Percentiles rank a stretch among this genome's conserved stretches.
phyloP scores from a whole-genome alignment of 2,113 vertebrate species.

The Donacobius atricapilla region DNA sequence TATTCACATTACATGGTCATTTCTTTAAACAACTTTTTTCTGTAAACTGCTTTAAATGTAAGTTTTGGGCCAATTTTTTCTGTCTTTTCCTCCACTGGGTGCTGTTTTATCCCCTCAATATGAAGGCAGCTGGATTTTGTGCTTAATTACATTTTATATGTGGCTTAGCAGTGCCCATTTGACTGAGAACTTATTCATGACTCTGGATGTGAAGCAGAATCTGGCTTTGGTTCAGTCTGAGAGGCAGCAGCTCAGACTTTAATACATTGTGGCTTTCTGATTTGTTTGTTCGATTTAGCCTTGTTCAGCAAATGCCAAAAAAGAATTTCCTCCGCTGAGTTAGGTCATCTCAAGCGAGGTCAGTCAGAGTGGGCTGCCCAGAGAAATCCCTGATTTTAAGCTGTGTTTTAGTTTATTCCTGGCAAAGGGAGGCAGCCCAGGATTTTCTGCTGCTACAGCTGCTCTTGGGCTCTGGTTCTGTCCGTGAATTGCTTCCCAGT shows the following conservation, averaged over 20 bases:
- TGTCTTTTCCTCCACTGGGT: background rate
- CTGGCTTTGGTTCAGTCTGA: background rate
- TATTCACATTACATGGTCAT: background rate
- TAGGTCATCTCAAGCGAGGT: background rate
- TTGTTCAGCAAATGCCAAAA: background rate
- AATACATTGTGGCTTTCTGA: background rate
- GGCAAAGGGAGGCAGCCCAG: background rate
- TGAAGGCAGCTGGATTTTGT: background rate
- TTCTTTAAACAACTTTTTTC: background rate
- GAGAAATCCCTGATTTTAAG: background rate
- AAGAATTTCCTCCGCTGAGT: background rate
- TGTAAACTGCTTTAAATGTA: background rate
- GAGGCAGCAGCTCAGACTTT: background rate
- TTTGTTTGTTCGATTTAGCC: background rate
- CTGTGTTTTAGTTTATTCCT: background rate
- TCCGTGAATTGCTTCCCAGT: background rate
- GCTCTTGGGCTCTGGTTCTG: background rate
- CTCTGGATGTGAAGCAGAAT: background rate
- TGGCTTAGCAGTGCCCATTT: background rate
- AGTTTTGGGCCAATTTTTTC: background rate
- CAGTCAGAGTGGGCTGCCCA: background rate
- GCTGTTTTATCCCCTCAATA: background rate
- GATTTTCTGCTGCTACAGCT: background rate
- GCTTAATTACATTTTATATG: background rate
- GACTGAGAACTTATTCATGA: background rate